Evolutionary conservation across 2,888 invertebrate species (phyloP).

Genomic region (Chrysina gloriosa): DNA sequence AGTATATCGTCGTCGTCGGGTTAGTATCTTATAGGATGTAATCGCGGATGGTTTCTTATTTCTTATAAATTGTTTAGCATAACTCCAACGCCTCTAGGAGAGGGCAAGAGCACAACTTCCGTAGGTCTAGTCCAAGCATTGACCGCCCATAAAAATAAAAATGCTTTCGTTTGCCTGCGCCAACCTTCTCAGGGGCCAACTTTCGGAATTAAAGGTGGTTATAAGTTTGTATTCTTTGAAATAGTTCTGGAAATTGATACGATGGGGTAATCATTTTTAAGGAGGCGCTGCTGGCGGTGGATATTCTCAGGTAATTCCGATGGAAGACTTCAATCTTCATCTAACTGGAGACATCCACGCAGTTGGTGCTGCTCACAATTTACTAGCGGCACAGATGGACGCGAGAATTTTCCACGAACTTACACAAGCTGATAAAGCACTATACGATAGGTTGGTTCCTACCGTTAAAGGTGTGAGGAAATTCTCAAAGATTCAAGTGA

Average conservation of each 20-base stretch:
- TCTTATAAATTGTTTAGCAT: slow-evolving; percentile 71
- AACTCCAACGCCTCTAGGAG: slow-evolving; percentile 98
- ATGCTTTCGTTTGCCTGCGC: slow-evolving; percentile 93
- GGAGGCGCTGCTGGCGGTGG: slow-evolving; percentile 99
- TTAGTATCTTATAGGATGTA: slow-evolving; percentile 64
- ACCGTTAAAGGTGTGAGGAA: slow-evolving; percentile 79
- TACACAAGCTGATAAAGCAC: slow-evolving; percentile 87
- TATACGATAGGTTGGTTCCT: slow-evolving; percentile 92
- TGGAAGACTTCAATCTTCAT: slow-evolving; percentile 99
- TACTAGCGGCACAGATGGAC: slow-evolving; percentile 97
- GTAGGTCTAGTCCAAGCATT: slow-evolving; percentile 94
- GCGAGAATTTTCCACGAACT: slow-evolving; percentile 96
- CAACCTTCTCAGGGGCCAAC: slow-evolving; percentile 99
- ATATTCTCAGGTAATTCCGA: slow-evolving; percentile 95
- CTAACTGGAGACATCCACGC: slow-evolving; percentile 99
- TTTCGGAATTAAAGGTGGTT: slow-evolving; percentile 90
- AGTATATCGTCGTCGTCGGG: slow-evolving; percentile 96
- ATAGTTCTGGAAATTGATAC: too few species aligned
- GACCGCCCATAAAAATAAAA: slow-evolving; percentile 83
- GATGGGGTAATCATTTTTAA: slow-evolving; percentile 55
- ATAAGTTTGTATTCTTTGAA: not conserved
- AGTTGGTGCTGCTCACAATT: slow-evolving; percentile 96
- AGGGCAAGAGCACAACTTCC: slow-evolving; percentile 97
- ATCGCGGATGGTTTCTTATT: not conserved
- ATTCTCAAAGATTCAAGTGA: slow-evolving; percentile 89